phyloP scores from a whole-genome alignment of 2,113 vertebrate genomes.

The Arothron firmamentum region DNA sequence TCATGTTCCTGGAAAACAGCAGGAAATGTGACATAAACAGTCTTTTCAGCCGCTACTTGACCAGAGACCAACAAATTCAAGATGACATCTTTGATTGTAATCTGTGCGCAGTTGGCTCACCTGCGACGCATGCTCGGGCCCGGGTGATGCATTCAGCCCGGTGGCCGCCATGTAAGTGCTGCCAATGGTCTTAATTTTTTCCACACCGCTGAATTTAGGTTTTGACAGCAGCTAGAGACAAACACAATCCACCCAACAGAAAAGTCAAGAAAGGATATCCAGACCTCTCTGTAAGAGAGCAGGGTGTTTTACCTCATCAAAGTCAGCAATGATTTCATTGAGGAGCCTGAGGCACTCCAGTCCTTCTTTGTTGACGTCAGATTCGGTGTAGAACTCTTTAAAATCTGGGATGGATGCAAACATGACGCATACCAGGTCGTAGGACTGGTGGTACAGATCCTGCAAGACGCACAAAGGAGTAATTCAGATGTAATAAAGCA shows the following conservation, averaged over 20 bases:
- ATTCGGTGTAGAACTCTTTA: constrained; percentile 98
- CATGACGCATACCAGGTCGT: constrained; percentile 96
- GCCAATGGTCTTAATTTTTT: constrained; percentile 99
- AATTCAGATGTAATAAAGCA: constrained; percentile 6
- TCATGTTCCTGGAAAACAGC: constrained; percentile 84
- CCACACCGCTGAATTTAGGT: constrained; percentile 97
- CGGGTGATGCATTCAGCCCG: constrained; percentile 86
- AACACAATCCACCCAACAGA: constrained; percentile 1
- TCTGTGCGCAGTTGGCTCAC: constrained; percentile 56
- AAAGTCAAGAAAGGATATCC: not conserved
- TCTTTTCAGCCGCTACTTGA: not conserved
- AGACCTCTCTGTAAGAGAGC: not conserved
- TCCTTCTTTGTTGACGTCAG: constrained; percentile 97
- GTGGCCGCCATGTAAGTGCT: constrained; percentile 99
- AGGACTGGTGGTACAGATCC: constrained; percentile 97
- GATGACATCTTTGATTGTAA: not conserved
- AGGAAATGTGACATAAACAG: constrained; percentile 5
- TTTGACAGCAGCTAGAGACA: constrained; percentile 85
- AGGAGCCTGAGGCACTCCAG: constrained; percentile 93
- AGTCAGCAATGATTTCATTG: constrained; percentile 97
- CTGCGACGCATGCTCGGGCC: constrained; percentile 85
- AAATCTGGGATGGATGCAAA: constrained; percentile 98
- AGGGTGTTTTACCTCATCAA: constrained; percentile 85
- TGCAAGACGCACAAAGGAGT: constrained; percentile 58
- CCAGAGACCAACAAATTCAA: not conserved